Conservation (phyloP, 2,113 vertebrate genomes). For the Nibea albiflora region DNA sequence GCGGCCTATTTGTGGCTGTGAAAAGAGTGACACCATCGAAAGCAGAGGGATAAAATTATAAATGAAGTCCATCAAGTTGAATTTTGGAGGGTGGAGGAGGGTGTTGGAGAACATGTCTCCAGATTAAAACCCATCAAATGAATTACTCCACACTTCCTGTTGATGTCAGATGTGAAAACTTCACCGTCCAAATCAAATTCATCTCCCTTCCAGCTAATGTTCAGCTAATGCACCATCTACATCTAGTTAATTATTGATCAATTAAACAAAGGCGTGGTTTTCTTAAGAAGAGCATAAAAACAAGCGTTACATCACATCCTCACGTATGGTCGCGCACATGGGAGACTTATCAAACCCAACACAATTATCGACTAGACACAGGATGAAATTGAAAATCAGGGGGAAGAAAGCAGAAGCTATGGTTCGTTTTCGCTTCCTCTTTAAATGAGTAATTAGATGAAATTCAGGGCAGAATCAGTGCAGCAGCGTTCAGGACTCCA, state of each 20-base stretch:
- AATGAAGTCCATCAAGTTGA: conserved; percentile 1
- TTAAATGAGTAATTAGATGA: background rate
- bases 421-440: background rate
- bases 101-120: background rate
- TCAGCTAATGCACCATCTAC: background rate
- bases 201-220: background rate
- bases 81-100: background rate
- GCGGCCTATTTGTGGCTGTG: conserved; percentile 63
- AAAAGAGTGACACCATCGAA: conserved; percentile 53
- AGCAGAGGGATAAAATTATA: background rate
- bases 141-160: background rate
- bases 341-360: conserved; percentile 19
- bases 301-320: conserved; percentile 52
- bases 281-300: background rate
- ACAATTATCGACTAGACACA: background rate
- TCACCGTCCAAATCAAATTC: background rate
- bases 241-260: conserved; percentile 30
- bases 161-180: background rate
- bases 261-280: conserved; percentile 65
- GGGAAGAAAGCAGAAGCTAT: background rate
- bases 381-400: background rate
- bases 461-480: background rate
- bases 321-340: conserved; percentile 18
- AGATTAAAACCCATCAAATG: no score
- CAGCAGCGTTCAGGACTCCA: background rate